Base-by-base conservation (phyloP, 2,113 vertebrate species). In the Ochotona princeps region DNA sequence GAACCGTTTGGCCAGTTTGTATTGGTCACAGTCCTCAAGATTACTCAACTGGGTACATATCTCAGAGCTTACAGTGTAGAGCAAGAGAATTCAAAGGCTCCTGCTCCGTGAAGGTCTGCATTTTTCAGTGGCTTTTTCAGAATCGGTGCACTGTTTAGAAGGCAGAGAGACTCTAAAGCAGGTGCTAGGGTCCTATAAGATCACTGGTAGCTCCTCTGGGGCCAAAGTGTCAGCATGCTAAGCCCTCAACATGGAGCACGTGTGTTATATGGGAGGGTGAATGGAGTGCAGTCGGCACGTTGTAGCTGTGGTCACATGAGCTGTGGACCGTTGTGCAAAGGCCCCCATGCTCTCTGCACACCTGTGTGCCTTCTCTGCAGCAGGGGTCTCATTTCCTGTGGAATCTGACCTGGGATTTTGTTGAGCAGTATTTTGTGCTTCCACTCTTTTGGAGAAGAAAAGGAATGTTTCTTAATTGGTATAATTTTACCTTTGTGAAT, bases 401-500 rank as follows among this genome's bases (percentile, higher is more conserved):
- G 54, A 90, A 73, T 91, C 80, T 30, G 66, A 95, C 90, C 90
- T 83, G 57, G 26, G 75, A 57, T 87, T 93, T 94, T 89, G 38
- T 94, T 88, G 90, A 90, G 86, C 93, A 54, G 86, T 93, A 93
- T 93, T 97, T 92, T 90, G 88, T 95, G 92, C 70, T 90, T 90
- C 89, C 90, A n/a, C 96, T 94, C 88, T 94, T 92, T 95, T 96
- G 80, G 61, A 80, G 87, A 95, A 96, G 83, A 91, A 95, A 93
- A 85, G 72, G 32, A 83, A 51, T 92, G 75, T 92, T 96, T 95
- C 94, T 94, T 92, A 92, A 94, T 88, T 96, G 95, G 69, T 78
- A 63, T 93, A 66, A 67, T 90, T n/a, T 80, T 96, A 89, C 84
- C 92, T 26, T 94, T 30, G 78, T 95, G 1, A 83, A 91, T 93